Evolutionary conservation across 53 echinoderm and acorn worm genomes (phyloP), one percentile per base, ranked within the genome.

Genomic region (Arbacia lixula): DNA sequence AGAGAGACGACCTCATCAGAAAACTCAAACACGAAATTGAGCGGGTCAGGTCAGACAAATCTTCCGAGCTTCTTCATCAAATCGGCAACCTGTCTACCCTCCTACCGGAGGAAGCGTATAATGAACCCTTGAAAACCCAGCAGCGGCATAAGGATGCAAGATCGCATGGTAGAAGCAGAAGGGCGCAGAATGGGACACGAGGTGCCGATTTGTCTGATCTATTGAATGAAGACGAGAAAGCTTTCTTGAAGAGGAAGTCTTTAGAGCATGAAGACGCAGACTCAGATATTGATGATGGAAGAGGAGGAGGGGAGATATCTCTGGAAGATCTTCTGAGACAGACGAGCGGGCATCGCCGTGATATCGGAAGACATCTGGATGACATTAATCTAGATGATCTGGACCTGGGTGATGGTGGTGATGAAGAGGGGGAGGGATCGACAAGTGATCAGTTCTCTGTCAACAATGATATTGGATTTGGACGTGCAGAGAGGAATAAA

Each of bases 11-110:
- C 3, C 73, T 92, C 31, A 88, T 99, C 22, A 84, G 88, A 39
- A 88, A 84, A 68, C 73, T 99, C 64, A 90, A 95, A 30, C 79
- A 88, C 10, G 94, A 95, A 58, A 73, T 92, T 19, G 82, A 72
- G 6, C 78, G 80, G 42, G 31, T 55, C 29, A 71, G 87, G 60
- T 88, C 91, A 17, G 91, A 93, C 32, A 84, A 86, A 57, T 77
- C 91, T 11, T 65, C 86, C 11, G 85, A 91, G 25, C 84, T 99
- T 5, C 68, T 95, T 53, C 57, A 88, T 11, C 90, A 90, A 84
- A 86, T 99, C 66, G 81, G 77, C 31, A 87, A 89, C 36, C 71
- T 95, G 62, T 80, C 93, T 5, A 85, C 62, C 25, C 80, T 54
- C 3, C 49, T 94, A 30, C 94, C 88, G 2, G 57, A 71, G 5